Evolutionary conservation across 2,888 invertebrate genomes (phyloP).

Genomic region (Lissocephala sabroskyi): DNA sequence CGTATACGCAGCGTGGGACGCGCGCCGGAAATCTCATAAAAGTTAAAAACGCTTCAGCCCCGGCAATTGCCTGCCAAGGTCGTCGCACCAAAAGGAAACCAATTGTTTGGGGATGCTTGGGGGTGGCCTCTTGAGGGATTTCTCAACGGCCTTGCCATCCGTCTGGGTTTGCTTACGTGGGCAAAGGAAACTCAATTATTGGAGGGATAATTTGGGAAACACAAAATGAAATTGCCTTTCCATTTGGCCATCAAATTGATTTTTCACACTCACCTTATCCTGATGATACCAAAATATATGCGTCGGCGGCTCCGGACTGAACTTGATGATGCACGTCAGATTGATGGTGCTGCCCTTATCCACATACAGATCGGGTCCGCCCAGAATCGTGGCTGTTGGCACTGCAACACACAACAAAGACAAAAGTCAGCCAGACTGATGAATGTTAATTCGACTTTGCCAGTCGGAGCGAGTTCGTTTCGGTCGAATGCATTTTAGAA

Average conservation of each 20-base stretch:
- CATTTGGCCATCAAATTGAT: slow-evolving; percentile 21
- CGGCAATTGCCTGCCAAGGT: slow-evolving; percentile 40
- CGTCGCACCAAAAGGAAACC: too few species aligned
- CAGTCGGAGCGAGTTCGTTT: too few species aligned
- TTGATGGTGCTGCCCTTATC: slow-evolving; percentile 88
- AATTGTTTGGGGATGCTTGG: background rate
- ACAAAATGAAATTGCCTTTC: slow-evolving; percentile 9
- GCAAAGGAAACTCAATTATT: slow-evolving; percentile 58
- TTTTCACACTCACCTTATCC: slow-evolving; percentile 83
- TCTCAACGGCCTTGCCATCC: background rate
- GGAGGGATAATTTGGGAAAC: slow-evolving; percentile 46
- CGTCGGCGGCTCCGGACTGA: slow-evolving; percentile 89
- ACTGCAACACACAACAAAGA: slow-evolving; percentile 73
- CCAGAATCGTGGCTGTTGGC: slow-evolving; percentile 85
- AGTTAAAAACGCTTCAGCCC: slow-evolving; percentile 57
- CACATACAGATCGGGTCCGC: slow-evolving; percentile 85
- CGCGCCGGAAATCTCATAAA: slow-evolving; percentile 33
- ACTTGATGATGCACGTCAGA: slow-evolving; percentile 85
- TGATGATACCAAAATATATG: slow-evolving; percentile 97
- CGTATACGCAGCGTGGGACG: slow-evolving; percentile 46
- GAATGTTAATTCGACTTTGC: too few species aligned
- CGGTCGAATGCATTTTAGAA: too few species aligned
- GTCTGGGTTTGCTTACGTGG: background rate
- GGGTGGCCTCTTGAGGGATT: background rate
- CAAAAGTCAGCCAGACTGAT: too few species aligned